A percentile compares a stretch with the other conserved stretches of the same genome.
Evolutionary conservation across 2,888 invertebrate genomes (phyloP).

Genomic region (Agrypnus murinus): DNA sequence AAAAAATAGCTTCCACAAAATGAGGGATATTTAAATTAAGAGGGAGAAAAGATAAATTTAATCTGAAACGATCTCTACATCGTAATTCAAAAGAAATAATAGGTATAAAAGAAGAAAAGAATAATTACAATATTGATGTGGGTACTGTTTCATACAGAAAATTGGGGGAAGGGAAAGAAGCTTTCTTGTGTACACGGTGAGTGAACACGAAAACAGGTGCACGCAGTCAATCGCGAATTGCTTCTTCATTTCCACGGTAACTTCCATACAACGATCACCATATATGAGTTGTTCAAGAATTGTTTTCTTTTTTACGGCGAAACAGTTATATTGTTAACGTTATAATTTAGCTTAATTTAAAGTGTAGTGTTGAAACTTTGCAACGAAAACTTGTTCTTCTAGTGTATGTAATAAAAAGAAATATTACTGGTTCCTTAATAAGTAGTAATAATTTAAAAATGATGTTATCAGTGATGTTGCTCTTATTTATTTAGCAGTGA

Average conservation of each 20-base stretch:
- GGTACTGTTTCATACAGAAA: slow-evolving; percentile 22
- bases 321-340: not conserved
- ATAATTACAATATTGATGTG: not conserved
- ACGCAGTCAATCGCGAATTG: slow-evolving; percentile 61
- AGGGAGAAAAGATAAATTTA: slow-evolving; percentile 8
- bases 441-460: no score
- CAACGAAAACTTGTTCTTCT: no score
- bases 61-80: slow-evolving; percentile 1
- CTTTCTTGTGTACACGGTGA: slow-evolving; percentile 62
- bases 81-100: not conserved
- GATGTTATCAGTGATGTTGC: no score
- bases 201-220: slow-evolving; percentile 66
- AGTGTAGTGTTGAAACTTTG: not conserved
- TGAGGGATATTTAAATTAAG: slow-evolving; percentile 31
- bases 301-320: not conserved
- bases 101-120: not conserved
- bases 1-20: no score
- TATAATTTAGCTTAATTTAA: not conserved
- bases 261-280: slow-evolving; percentile 56
- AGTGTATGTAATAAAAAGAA: no score
- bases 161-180: slow-evolving; percentile 52
- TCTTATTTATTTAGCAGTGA: no score
- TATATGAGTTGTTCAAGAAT: not conserved
- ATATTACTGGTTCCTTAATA: not conserved
- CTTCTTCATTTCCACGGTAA: slow-evolving; percentile 64